These are phyloP conservation scores for Lasiurus cinereus DNA, from an alignment of 2,113 vertebrate species.

Conservation along the genomic window DNA sequence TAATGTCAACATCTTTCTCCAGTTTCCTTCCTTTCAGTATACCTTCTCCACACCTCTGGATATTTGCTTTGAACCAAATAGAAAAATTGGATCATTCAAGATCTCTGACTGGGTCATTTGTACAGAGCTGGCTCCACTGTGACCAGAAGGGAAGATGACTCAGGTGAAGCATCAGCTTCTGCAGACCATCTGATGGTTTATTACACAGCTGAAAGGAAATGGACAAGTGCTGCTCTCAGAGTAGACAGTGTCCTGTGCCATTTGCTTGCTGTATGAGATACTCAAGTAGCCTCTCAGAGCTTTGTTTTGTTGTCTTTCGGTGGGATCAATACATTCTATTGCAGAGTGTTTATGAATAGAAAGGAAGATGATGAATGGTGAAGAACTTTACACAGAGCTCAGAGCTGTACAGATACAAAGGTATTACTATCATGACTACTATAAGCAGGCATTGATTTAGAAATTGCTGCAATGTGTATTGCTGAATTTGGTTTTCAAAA, in stretches of 20 bases:
- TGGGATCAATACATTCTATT: not conserved
- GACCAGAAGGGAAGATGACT: not conserved
- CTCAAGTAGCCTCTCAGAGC: not conserved
- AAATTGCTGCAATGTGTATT: not conserved
- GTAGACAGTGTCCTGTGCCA: not conserved
- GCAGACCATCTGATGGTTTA: not conserved
- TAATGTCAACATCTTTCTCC: constrained; percentile 10
- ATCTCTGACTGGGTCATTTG: not conserved
- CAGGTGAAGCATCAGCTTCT: not conserved
- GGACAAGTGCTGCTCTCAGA: not conserved
- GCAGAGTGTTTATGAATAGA: not conserved
- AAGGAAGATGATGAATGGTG: not conserved
- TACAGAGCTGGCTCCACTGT: not conserved
- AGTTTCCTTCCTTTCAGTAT: constrained; percentile 14
- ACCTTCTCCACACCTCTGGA: not conserved
- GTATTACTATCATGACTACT: not conserved
- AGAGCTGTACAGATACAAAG: not conserved
- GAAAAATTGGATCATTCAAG: not conserved
- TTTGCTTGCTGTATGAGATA: not conserved
- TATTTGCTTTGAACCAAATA: constrained; percentile 5
- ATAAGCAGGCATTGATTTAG: not conserved
- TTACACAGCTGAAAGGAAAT: not conserved
- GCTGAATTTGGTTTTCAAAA: not conserved
- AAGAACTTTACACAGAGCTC: not conserved
- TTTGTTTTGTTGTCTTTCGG: not conserved